These are phyloP conservation scores for Gnatocerus cornutus DNA, from an alignment of 2,888 invertebrate species.

Conservation along the genomic window DNA sequence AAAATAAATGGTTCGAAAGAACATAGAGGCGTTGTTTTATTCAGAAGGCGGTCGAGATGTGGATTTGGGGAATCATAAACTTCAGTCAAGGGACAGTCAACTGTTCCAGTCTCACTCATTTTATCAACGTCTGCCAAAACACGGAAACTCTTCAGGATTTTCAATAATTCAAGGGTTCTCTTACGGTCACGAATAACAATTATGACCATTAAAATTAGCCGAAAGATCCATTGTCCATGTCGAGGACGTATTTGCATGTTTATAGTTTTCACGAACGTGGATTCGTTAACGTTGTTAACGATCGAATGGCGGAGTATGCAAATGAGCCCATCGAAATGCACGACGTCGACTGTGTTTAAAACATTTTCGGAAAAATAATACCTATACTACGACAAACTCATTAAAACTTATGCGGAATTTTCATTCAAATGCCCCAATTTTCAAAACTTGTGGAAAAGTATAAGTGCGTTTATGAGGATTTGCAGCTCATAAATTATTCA, in stretches of 20 bases:
- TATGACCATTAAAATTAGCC: slow-evolving; percentile 9
- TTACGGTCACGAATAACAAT: slow-evolving; percentile 36
- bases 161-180: slow-evolving; percentile 51
- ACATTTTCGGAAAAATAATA: slow-evolving; percentile 35
- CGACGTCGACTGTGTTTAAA: slow-evolving; percentile 18
- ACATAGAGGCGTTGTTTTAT: slow-evolving; percentile 60
- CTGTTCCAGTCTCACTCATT: slow-evolving; percentile 57
- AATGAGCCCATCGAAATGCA: slow-evolving; percentile 40
- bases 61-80: slow-evolving; percentile 64
- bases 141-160: slow-evolving; percentile 48
- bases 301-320: slow-evolving; percentile 35
- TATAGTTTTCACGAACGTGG: slow-evolving; percentile 26
- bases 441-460: slow-evolving; percentile 6
- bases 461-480: neutral
- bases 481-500: slow-evolving; percentile 18
- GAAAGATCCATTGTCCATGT: slow-evolving; percentile 13
- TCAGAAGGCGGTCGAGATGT: slow-evolving; percentile 62
- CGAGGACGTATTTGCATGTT: slow-evolving; percentile 30
- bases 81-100: slow-evolving; percentile 59
- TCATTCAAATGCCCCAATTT: slow-evolving; percentile 13
- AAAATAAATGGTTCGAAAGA: slow-evolving; percentile 59
- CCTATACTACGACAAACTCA: slow-evolving; percentile 35
- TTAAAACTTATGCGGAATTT: slow-evolving; percentile 34
- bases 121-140: slow-evolving; percentile 57
- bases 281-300: slow-evolving; percentile 39